Base-by-base conservation (phyloP, 2,888 invertebrate species). In the Antheraea yamamai region DNA sequence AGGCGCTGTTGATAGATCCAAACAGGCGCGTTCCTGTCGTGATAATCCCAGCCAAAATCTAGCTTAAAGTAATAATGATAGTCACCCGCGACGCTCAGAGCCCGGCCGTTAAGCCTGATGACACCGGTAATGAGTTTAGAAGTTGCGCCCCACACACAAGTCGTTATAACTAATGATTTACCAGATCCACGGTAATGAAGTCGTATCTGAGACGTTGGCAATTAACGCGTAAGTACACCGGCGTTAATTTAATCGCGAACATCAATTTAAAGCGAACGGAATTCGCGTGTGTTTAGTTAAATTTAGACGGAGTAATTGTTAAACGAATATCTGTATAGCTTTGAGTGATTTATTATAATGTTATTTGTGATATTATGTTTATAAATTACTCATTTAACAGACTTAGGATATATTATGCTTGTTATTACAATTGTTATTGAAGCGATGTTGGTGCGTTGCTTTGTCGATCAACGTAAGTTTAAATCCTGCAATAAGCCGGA, bases 141-240 rank as follows among this genome's bases (percentile, higher is more conserved):
- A 78, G 74, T 66, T 66, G 64, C 30, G 64, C 64, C 72, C 66
- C 51, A 35, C n/a, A 72, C 51, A 72, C 30, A 72, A 72, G 55
- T 72, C 72, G 55, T 72, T 55, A 72, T 72, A 83, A 83, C 83
- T 79, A 84, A 85, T 87, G 84, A 84, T 85, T 83, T 82, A 84
- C 79, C 70, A 70, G 70, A 70, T 79, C 78, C 68, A 78, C 75
- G 75, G 79, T 86, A 87, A 87, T 85, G 82, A 84, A 84, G 82
- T 83, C 82, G 80, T 70, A 70, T 70, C 70, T 70, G 70, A 70
- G 70, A 70, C 70, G 70, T n/a, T 70, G 79, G 84, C 82, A 87
- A 88, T 87, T 86, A 82, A 82, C 79, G 75, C 76, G 78, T 87
- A 87, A 89, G 87, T 84, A 83, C 83, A 70, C 77, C 58, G 68